phyloP scores from a whole-genome alignment of 2,797 vertebrate species.

The Alfaro cultratus region DNA sequence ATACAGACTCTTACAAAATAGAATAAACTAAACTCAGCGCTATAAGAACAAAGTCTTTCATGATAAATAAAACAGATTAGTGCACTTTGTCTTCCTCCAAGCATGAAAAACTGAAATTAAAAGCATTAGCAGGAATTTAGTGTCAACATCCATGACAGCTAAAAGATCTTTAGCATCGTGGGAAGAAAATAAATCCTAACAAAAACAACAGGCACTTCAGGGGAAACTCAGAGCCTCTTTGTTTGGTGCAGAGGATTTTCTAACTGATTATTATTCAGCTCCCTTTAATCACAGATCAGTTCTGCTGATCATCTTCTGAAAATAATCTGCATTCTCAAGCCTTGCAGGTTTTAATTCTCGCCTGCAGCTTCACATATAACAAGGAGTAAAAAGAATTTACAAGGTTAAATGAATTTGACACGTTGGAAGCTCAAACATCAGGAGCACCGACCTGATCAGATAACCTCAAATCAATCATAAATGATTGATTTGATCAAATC shows the following conservation, averaged over 20 bases:
- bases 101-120: slow-evolving; percentile 23
- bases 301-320: slow-evolving; percentile 39
- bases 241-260: slow-evolving; percentile 35
- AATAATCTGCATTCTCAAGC: slow-evolving; percentile 20
- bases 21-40: neutral
- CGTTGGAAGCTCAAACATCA: neutral
- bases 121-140: slow-evolving; percentile 10
- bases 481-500: neutral
- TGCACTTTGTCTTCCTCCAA: neutral
- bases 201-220: slow-evolving; percentile 40
- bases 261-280: slow-evolving; percentile 49
- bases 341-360: neutral
- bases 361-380: neutral
- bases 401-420: neutral
- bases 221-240: slow-evolving; percentile 44
- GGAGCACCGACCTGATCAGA: neutral
- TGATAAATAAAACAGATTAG: slow-evolving; percentile 9
- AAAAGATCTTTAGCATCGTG: neutral
- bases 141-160: neutral
- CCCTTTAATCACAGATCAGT: slow-evolving; percentile 36
- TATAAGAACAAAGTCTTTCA: neutral
- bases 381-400: neutral
- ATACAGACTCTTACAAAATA: neutral
- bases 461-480: neutral
- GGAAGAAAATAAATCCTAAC: neutral